Evolutionary conservation across 2,888 invertebrate genomes (phyloP), one percentile per base, ranked within the genome.

Genomic region (Nomada fabriciana): DNA sequence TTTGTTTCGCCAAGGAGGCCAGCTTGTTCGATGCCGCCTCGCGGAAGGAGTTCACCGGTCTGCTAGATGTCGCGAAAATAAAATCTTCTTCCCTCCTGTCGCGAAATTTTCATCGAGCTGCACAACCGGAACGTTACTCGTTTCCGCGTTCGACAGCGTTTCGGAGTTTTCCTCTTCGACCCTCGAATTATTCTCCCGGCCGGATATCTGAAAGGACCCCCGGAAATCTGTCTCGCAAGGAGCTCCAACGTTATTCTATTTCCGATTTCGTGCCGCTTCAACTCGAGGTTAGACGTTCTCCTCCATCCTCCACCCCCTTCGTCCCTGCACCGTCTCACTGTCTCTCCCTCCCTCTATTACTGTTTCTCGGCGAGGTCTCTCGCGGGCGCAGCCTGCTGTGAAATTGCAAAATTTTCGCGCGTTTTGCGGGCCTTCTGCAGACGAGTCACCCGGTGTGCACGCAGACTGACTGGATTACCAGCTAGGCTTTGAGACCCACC

Each of bases 401-500:
- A 88, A 86, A 88, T 88, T 86, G 88, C 88, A 88, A 83, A 88
- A 88, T 86, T 88, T 88, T 88, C 88, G 86, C 88, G 84, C 88
- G 86, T 85, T 78, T 83, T 78, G 88, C 81, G 85, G 85, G 78
- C 79, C 88, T 88, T 79, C 86, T 76, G 87, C 84, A 83, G 88
- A 88, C 88, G 85, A 82, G 88, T 80, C 84, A 84, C 71, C 81
- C 88, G 83, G 86, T 89, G 85, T 89, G 88, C 89, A 88, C 88
- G 88, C 88, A 89, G 89, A 87, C 90, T 90, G 90, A 88, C 91
- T 88, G 89, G 90, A 89, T 90, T 88, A 90, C 91, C 89, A 91
- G 91, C 91, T 91, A 91, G 91, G 90, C 91, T 92, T 91, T 91
- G 90, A 90, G 91, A 91, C 91, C 91, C 92, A 93, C 92, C 92